These are phyloP conservation scores for Onychomys arenicola DNA, from an alignment of 2,797 vertebrate species.

Conservation along the genomic window DNA sequence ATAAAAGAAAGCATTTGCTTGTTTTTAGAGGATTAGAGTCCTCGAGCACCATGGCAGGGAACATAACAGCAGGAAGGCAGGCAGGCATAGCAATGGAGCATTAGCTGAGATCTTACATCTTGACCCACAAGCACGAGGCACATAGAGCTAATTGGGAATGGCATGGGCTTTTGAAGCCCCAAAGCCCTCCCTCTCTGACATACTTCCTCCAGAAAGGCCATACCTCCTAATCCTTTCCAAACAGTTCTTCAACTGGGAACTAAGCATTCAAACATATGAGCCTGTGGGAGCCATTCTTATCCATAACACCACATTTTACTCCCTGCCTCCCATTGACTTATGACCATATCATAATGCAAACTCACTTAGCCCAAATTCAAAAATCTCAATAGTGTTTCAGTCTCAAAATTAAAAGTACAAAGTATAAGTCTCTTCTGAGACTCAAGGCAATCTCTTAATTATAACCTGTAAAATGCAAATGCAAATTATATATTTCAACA, in stretches of 20 bases:
- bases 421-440: background rate
- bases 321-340: no score
- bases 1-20: background rate
- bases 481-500: background rate
- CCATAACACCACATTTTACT: background rate
- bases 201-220: background rate
- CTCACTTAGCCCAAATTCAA: background rate
- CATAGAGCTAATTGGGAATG: background rate
- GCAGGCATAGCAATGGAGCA: background rate
- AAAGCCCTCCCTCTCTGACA: background rate
- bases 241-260: background rate
- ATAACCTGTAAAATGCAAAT: background rate
- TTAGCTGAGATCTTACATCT: background rate
- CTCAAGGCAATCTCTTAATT: constrained; percentile 1
- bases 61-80: background rate
- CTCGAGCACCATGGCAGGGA: background rate
- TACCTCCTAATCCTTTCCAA: background rate
- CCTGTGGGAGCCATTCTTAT: background rate
- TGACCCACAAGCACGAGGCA: background rate
- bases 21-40: background rate
- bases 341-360: background rate
- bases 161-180: background rate
- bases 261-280: background rate
- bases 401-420: background rate
- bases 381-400: background rate